Percentiles rank a stretch among this genome's conserved stretches.
Conservation (phyloP, 2,888 invertebrate genomes). For the Andrena minutula region DNA sequence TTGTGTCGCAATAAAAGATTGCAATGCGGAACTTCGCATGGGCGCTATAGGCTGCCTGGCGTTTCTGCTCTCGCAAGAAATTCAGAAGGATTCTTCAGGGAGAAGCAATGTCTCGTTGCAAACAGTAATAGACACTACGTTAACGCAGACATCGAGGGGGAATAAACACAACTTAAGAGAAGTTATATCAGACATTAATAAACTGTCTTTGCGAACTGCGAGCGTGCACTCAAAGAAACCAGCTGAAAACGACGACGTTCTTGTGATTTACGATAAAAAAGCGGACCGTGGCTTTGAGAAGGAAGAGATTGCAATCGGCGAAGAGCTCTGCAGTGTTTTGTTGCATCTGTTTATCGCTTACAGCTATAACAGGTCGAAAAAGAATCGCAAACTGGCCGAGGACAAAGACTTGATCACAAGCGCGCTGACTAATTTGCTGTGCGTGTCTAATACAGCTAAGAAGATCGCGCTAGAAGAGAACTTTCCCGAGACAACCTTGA, state of each 20-base stretch:
- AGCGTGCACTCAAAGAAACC: conserved; percentile 54
- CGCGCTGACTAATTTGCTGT: conserved; percentile 85
- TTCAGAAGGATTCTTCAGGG: conserved; percentile 72
- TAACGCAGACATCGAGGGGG: conserved; percentile 35
- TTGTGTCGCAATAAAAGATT: conserved; percentile 73
- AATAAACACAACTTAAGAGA: conserved; percentile 64
- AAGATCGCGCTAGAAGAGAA: conserved; percentile 83
- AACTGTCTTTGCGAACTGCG: conserved; percentile 68
- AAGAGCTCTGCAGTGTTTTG: conserved; percentile 85
- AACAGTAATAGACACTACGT: conserved; percentile 71
- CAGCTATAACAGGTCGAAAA: conserved; percentile 80
- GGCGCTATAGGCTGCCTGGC: conserved; percentile 79
- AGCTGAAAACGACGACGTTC: conserved; percentile 39
- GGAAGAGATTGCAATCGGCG: conserved; percentile 77
- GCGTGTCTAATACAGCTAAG: conserved; percentile 85
- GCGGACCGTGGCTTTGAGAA: background rate
- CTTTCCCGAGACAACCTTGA: conserved; percentile 82
- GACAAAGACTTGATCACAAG: conserved; percentile 84
- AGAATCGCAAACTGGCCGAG: conserved; percentile 77
- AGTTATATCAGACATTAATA: conserved; percentile 71
- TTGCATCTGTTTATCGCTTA: conserved; percentile 85
- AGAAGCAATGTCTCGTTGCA: conserved; percentile 62
- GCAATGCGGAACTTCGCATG: conserved; percentile 76
- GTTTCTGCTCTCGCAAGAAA: conserved; percentile 79
- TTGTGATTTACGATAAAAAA: conserved; percentile 4